Percentiles rank a stretch among this genome's conserved stretches.
These are phyloP conservation scores for Psammodynastes pulverulentus DNA, from an alignment of 2,113 vertebrate genomes.

Conservation along the genomic window DNA sequence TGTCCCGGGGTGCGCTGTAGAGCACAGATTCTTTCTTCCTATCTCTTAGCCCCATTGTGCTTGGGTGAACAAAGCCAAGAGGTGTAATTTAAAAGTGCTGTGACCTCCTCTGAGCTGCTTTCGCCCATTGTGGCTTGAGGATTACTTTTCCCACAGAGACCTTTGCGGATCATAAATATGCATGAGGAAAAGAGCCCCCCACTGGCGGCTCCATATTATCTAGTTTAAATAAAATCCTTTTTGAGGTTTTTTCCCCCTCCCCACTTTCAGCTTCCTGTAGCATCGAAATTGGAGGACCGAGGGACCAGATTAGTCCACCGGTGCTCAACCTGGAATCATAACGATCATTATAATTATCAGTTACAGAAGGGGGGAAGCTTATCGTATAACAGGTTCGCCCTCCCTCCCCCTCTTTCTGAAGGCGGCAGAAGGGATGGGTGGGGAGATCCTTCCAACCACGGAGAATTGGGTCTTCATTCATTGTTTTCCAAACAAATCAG, in stretches of 20 bases:
- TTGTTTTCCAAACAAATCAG: conserved; percentile 63
- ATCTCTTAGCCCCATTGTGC: conserved; percentile 57
- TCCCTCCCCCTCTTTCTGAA: conserved; percentile 5
- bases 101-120: conserved; percentile 57
- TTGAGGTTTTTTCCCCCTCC: conserved; percentile 53
- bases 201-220: conserved; percentile 53
- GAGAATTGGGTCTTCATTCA: conserved; percentile 65
- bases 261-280: conserved; percentile 42
- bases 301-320: conserved; percentile 53
- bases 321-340: conserved; percentile 61
- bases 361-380: conserved; percentile 59
- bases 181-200: conserved; percentile 50
- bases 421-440: conserved; percentile 20
- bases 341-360: conserved; percentile 67
- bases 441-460: conserved; percentile 53
- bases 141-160: conserved; percentile 50
- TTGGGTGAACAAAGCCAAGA: conserved; percentile 59
- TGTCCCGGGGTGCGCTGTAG: conserved; percentile 45
- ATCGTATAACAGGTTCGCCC: conserved; percentile 66
- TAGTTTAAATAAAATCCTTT: conserved; percentile 60
- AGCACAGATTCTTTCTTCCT: conserved; percentile 47
- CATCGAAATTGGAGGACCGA: conserved; percentile 51
- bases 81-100: conserved; percentile 69
- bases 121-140: conserved; percentile 44
- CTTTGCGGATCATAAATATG: conserved; percentile 62